phyloP scores from a whole-genome alignment of 2,888 invertebrate genomes.

The Athalia cordata region DNA sequence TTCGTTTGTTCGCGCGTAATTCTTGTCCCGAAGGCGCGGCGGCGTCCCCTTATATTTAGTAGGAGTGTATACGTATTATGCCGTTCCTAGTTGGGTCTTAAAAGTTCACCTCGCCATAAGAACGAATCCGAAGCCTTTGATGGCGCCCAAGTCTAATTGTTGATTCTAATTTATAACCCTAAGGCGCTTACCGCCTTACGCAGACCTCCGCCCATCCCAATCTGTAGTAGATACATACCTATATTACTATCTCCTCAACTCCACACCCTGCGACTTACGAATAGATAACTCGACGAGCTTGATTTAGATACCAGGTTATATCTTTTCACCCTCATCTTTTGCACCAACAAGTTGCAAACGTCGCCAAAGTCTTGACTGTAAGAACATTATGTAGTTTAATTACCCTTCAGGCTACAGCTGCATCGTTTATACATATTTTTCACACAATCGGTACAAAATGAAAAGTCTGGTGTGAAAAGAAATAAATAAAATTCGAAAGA shows the following conservation, averaged over 20 bases:
- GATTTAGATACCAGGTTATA: conserved; percentile 39
- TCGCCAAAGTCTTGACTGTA: conserved; percentile 15
- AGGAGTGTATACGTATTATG: background rate
- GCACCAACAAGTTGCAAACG: background rate
- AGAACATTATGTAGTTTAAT: background rate
- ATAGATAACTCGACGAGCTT: conserved; percentile 32
- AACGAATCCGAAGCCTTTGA: conserved; percentile 40
- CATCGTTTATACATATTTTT: background rate
- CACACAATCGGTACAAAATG: conserved; percentile 6
- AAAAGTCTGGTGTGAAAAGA: background rate
- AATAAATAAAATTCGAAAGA: background rate
- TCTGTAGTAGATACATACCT: background rate
- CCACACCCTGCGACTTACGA: conserved; percentile 23
- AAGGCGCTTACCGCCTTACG: conserved; percentile 46
- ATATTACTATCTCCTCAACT: background rate
- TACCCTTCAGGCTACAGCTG: background rate
- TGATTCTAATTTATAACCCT: conserved; percentile 47
- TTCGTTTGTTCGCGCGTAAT: conserved; percentile 2
- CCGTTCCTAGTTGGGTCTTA: background rate
- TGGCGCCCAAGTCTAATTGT: conserved; percentile 39
- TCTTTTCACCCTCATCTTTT: conserved; percentile 16
- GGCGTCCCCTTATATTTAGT: background rate
- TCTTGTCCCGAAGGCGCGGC: background rate
- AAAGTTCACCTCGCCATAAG: conserved; percentile 29
- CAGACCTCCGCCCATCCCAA: conserved; percentile 30